phyloP scores from a whole-genome alignment of 2,888 invertebrate species.

The Drosophila mimetica region DNA sequence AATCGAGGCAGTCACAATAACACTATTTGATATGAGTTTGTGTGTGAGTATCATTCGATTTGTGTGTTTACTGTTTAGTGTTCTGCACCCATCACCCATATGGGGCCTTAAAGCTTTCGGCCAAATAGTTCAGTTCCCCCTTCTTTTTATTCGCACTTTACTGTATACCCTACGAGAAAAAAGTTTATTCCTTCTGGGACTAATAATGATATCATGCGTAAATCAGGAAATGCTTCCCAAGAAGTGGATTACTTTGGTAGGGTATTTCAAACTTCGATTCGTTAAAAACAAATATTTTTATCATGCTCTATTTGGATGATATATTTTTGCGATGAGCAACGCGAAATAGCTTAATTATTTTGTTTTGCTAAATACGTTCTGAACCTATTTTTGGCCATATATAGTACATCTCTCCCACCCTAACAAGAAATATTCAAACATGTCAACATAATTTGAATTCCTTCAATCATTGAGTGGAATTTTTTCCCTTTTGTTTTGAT shows the following conservation, averaged over 20 bases:
- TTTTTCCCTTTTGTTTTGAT: constrained; percentile 57
- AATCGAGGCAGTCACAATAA: constrained; percentile 46
- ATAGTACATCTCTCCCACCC: not conserved
- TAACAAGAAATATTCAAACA: constrained; percentile 16
- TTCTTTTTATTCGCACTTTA: not conserved
- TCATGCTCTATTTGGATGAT: constrained; percentile 27
- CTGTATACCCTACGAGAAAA: not conserved
- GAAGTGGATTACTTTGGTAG: not conserved
- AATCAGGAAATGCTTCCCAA: too few relatives aligned
- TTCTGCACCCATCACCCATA: constrained; percentile 15
- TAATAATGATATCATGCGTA: too few relatives aligned
- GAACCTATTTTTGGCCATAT: constrained; percentile 58
- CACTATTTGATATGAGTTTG: constrained; percentile 47
- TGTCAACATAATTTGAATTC: constrained; percentile 42
- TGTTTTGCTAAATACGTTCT: constrained; percentile 59
- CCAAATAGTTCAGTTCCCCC: constrained; percentile 13
- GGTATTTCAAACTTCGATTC: not conserved
- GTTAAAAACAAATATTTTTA: constrained; percentile 26
- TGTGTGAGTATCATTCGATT: constrained; percentile 35
- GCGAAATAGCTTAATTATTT: constrained; percentile 69
- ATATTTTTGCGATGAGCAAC: constrained; percentile 13
- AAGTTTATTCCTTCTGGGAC: not conserved
- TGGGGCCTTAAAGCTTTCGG: constrained; percentile 2
- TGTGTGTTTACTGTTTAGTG: constrained; percentile 36
- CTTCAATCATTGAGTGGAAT: constrained; percentile 56